Evolutionary conservation across 2,888 invertebrate genomes (phyloP), one percentile per base, ranked within the genome.

Genomic region (Nasonia oneida): DNA sequence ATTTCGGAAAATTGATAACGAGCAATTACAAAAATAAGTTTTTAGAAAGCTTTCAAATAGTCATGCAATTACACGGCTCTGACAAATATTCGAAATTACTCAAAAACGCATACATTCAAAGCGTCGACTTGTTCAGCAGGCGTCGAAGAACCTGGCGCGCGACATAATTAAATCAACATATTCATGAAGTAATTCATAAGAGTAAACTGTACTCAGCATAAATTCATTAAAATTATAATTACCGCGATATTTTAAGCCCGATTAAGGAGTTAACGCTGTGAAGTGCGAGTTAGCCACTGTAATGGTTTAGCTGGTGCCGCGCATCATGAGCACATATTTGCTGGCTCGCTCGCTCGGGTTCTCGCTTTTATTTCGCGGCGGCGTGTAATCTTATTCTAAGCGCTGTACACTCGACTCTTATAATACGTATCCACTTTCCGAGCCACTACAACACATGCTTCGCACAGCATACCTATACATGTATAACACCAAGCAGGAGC

Each of bases 141-240:
- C 67, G 39, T 53, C 37, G 29, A 33, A 42, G n/a, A 29, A 42
- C 39, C 57, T 3, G 37, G n/a, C 5, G 70, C 33, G 33, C 71
- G 47, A 80, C 71, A 71, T 80, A 80, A 80, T 80, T 80, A 71
- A 80, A 80, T 80, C 70, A 80, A 80, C 71, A 80, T 80, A 80
- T 80, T 80, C 80, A 80, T 80, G 50, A 80, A 80, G 50, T 71
- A 80, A 80, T 80, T 71, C 71, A 80, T 80, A 71, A 80, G 8
- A 71, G 53, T 47, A 80, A 71, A 80, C 37, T 29, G 67, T 6
- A 53, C 71, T 18, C 15, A 23, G 53, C 64, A 8, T 71, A 80
- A 71, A 80, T 80, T 70, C 80, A 80, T 80, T 80, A 80, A 70
- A 71, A 80, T 80, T 80, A 80, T 80, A 80, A 80, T 80, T 71